Conservation (phyloP, 2,888 invertebrate genomes). For the Drosophila aldrichi region DNA sequence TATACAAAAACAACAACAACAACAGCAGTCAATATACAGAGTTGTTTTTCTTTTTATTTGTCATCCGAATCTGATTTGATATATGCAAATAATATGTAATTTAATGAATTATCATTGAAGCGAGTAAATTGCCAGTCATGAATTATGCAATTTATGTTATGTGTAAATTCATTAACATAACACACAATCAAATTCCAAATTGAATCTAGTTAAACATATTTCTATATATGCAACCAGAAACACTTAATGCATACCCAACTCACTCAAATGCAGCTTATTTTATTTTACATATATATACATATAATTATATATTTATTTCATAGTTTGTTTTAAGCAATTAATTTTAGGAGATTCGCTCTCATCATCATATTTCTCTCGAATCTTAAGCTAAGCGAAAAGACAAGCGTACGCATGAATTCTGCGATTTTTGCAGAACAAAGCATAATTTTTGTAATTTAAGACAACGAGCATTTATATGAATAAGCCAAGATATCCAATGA, state of each 20-base stretch:
- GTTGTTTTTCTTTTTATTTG: background rate
- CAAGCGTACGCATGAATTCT: slow-evolving; percentile 27
- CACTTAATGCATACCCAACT: slow-evolving; percentile 29
- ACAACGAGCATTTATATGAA: slow-evolving; percentile 46
- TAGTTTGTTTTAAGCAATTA: slow-evolving; percentile 16
- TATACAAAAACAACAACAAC: slow-evolving; percentile 2
- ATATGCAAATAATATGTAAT: slow-evolving; percentile 24
- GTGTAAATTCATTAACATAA: slow-evolving; percentile 26
- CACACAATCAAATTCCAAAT: slow-evolving; percentile 68
- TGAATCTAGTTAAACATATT: slow-evolving; percentile 30
- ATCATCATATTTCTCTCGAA: slow-evolving; percentile 37
- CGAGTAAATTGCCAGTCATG: slow-evolving; percentile 49
- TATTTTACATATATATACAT: slow-evolving; percentile 10
- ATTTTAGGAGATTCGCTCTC: slow-evolving; percentile 27
- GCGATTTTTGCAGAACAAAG: slow-evolving; percentile 27
- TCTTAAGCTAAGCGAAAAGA: slow-evolving; percentile 53
- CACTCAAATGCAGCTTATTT: slow-evolving; percentile 34
- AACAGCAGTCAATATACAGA: background rate
- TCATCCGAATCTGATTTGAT: slow-evolving; percentile 13
- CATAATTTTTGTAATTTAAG: slow-evolving; percentile 29
- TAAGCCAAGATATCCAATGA: slow-evolving; percentile 39
- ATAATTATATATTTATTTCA: slow-evolving; percentile 32
- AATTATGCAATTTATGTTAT: slow-evolving; percentile 49
- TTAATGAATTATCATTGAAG: slow-evolving; percentile 26
- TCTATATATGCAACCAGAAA: slow-evolving; percentile 22